These are phyloP conservation scores for Aleiodes sp. DNA, from an alignment of 1,140 invertebrate species.

Conservation along the genomic window DNA sequence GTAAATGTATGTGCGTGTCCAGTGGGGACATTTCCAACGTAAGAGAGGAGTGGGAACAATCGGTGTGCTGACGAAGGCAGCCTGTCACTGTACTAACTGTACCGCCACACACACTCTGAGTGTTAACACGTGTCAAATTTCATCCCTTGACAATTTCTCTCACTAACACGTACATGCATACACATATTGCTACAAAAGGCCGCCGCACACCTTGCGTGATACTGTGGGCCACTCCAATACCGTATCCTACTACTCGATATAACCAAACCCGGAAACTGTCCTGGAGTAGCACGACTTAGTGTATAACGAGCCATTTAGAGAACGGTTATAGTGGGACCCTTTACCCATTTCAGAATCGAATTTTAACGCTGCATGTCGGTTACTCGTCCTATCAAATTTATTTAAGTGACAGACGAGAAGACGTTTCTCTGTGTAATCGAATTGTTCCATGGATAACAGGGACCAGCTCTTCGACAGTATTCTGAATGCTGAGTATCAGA, in stretches of 20 bases:
- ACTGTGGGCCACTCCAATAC: neutral
- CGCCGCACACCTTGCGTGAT: too few species aligned
- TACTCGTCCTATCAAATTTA: neutral
- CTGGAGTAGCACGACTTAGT: neutral
- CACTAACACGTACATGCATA: neutral
- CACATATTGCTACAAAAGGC: too few species aligned
- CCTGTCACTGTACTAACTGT: neutral
- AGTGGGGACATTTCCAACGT: neutral
- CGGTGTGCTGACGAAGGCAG: conserved; percentile 7
- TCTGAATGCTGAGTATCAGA: too few species aligned
- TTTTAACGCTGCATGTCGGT: neutral
- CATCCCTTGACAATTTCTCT: conserved; percentile 7
- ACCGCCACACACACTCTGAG: neutral
- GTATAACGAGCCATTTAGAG: neutral
- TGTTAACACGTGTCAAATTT: conserved; percentile 33
- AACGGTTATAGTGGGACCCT: conserved; percentile 13
- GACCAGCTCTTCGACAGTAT: too few species aligned
- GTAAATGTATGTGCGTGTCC: neutral
- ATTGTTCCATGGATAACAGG: conserved; percentile 29
- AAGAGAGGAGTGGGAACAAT: neutral
- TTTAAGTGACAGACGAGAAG: conserved; percentile 7
- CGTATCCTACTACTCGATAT: neutral
- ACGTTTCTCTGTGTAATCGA: neutral
- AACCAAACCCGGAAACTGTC: conserved; percentile 3
- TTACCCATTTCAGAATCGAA: neutral